Base-by-base conservation (phyloP, 2,797 vertebrate genomes). In the Tadarida brasiliensis region DNA sequence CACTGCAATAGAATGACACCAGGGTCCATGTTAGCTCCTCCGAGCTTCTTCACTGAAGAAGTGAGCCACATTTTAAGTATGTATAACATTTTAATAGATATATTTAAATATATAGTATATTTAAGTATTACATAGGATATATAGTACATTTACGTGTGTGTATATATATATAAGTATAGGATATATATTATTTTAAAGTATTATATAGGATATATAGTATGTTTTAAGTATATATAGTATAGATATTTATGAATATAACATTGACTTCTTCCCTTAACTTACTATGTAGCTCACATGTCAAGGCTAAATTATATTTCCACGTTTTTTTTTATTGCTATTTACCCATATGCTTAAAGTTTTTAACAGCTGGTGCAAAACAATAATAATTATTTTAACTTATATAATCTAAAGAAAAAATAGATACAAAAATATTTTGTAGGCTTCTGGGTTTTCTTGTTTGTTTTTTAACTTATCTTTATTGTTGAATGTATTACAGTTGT, bases 351-450 rank as follows among this genome's bases (percentile, higher is more conserved):
- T 59, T 92, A 61, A 56, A 73, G 51, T 94, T 71, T 93, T 94
- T 67, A 94, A 71, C n/a, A 90, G 44, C n/a, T 82, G 90, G 74
- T 56, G 4, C 65, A 94, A 74, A 83, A 63, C 44, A 91, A 61
- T 5, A 85, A 19, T 56, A 89, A 94, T 82, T 67, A 87, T 70
- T 97, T 93, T 91, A 86, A 49, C 14, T 83, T 89, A 81, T 87
- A 73, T 24, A 51, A 76, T 63, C 28, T 35, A 82, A 96, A 76
- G 44, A 93, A 77, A 93, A 47, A 35, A 82, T 20, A 95, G 33
- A 77, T 39, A 28, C 30, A 19, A 94, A 59, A 76, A 63, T 44
- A 47, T 65, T 78, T 67, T 28, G 33, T 70, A 68, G 65, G 15
- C n/a, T 59, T 77, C 59, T 92, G 2, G n/a, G n/a, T n/a, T 44